Evolutionary conservation across 2,888 invertebrate genomes (phyloP).

Genomic region (Athalia circularis): DNA sequence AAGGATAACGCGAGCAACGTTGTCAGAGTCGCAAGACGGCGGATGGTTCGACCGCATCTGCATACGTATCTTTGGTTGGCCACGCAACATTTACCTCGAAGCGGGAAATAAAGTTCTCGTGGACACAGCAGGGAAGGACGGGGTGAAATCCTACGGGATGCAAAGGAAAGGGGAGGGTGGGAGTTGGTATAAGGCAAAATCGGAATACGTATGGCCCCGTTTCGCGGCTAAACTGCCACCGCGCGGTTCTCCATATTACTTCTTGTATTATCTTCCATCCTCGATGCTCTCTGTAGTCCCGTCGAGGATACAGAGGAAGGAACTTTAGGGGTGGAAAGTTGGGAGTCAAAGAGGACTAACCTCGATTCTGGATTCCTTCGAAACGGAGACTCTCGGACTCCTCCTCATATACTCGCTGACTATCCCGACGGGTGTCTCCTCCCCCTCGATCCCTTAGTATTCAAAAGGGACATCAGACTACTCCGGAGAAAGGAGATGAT

Average conservation of each 20-base stretch:
- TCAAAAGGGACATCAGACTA: constrained; percentile 35
- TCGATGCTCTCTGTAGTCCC: constrained; percentile 14
- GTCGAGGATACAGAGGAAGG: too few relatives aligned
- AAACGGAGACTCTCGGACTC: constrained; percentile 12
- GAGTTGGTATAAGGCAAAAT: constrained; percentile 1
- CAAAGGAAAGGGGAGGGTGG: background rate
- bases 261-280: constrained; percentile 45
- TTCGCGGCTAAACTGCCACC: constrained; percentile 30
- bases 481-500: background rate
- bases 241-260: constrained; percentile 44
- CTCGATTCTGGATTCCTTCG: background rate
- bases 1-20: too few relatives aligned
- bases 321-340: background rate
- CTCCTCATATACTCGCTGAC: constrained; percentile 16
- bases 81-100: constrained; percentile 10
- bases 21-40: background rate
- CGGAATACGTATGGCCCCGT: constrained; percentile 33
- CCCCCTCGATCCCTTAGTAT: constrained; percentile 38
- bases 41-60: constrained; percentile 18
- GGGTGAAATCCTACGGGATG: background rate
- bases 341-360: background rate
- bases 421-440: background rate
- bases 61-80: constrained; percentile 16
- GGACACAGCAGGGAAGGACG: constrained; percentile 2
- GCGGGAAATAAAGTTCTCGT: constrained; percentile 4